Base-by-base conservation (phyloP, 1,140 invertebrate genomes). In the Leptinotarsa defecta region DNA sequence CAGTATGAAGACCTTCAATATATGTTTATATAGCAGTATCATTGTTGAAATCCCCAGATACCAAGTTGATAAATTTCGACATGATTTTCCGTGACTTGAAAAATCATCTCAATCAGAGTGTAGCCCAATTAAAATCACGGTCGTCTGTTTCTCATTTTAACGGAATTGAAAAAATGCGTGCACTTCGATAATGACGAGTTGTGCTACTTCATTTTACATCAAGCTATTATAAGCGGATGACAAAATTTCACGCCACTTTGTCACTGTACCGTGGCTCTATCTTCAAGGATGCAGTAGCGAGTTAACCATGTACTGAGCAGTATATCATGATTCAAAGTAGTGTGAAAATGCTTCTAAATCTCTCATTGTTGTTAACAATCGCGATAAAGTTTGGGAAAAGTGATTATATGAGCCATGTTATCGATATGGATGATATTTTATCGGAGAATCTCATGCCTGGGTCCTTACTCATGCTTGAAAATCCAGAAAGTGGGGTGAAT, bases 361-460 rank as follows among this genome's bases (percentile, higher is more conserved):
- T 57, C 2, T n/a, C n/a, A 57, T 2, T 57, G 17, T n/a, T 57
- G 17, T 17, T n/a, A 19, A 15, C 52, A 57, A n/a, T 57, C 15
- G 0, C 3, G 52, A 8, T 57, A 5, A 57, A 57, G 15, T 57
- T 57, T 57, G 52, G 17, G 6, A 15, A n/a, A 6, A 48, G 27
- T 48, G 61, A 73, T 3, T 61, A 13, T 24, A 22, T 43, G 48
- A 71, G 48, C 17, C 43, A 71, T 62, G 48, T 61, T 43, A 68
- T 91, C 43, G 87, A 90, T 83, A 83, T 90, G 4, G 86, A 91
- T 68, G 90, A 92, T 81, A 90, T 92, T 78, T 82, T 92, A 22
- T 87, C 90, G 0, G 87, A 85, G 2, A 89, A 91, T 85, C 86
- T 90, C 65, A 88, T 92, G 83, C 91, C 91, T 0, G 88, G 89